Evolutionary conservation across 2,888 invertebrate genomes (phyloP).

Genomic region (Drepana falcataria): DNA sequence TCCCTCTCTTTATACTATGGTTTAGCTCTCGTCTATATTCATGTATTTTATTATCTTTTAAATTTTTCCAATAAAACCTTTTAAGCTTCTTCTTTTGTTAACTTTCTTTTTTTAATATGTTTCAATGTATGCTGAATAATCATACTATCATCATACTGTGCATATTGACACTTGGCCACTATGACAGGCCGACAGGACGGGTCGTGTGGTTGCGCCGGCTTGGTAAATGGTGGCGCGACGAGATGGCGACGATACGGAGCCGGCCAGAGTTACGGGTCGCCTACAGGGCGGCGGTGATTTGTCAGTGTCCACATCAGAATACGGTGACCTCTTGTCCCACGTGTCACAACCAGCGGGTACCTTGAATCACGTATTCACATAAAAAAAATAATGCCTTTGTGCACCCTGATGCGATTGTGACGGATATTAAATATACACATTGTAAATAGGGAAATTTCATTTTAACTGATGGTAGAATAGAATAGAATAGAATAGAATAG

Average conservation of each 20-base stretch:
- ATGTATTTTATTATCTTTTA: no score
- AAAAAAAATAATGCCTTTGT: slow-evolving; percentile 4
- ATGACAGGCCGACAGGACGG: not conserved
- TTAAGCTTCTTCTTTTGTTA: no score
- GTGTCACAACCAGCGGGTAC: slow-evolving; percentile 14
- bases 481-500: no score
- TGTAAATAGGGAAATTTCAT: no score
- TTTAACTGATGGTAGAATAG: no score
- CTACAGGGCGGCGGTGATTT: slow-evolving; percentile 19
- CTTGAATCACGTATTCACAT: slow-evolving; percentile 12
- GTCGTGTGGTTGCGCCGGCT: not conserved
- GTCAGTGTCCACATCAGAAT: slow-evolving; percentile 22
- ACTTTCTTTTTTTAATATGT: not conserved
- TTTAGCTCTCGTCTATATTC: no score
- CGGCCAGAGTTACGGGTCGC: slow-evolving; percentile 8
- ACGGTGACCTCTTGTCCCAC: slow-evolving; percentile 11
- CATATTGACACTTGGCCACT: not conserved
- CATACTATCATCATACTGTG: no score
- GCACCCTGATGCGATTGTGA: no score
- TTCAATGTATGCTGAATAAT: not conserved
- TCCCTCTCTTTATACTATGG: no score
- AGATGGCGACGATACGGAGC: slow-evolving; percentile 4
- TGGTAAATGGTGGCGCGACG: slow-evolving; percentile 2
- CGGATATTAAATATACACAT: no score
- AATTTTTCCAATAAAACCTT: no score